phyloP scores from a whole-genome alignment of 2,888 invertebrate species.

The Dascillus cervinus region DNA sequence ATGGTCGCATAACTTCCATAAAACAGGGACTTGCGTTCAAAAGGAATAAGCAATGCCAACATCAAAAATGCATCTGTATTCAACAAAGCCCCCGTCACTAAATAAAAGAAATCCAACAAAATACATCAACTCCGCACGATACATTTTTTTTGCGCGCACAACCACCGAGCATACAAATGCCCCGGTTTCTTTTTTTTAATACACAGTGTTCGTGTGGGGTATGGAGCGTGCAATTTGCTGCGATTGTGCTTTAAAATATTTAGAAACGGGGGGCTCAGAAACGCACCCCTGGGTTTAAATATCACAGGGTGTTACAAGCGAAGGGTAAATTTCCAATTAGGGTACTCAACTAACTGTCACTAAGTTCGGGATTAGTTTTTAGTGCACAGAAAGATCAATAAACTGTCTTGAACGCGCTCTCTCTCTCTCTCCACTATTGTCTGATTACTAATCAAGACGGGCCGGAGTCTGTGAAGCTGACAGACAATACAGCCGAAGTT shows the following conservation, averaged over 20 bases:
- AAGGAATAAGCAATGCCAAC: too few species aligned
- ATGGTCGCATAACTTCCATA: too few species aligned
- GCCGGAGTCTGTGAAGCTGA: constrained; percentile 14
- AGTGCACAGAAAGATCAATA: constrained; percentile 16
- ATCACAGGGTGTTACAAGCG: constrained; percentile 8
- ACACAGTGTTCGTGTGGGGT: constrained; percentile 1
- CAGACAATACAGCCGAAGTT: constrained; percentile 8
- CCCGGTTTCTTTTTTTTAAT: neutral
- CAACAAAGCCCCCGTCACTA: too few species aligned
- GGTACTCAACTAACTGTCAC: constrained; percentile 25
- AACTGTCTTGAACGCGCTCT: constrained; percentile 11
- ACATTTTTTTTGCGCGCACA: neutral
- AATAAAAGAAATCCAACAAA: neutral
- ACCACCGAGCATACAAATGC: neutral
- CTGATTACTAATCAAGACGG: constrained; percentile 8
- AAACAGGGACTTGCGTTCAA: too few species aligned
- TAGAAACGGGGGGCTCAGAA: constrained; percentile 7
- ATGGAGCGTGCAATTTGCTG: constrained; percentile 14
- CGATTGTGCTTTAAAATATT: constrained; percentile 20
- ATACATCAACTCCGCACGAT: neutral
- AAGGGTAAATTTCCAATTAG: constrained; percentile 26
- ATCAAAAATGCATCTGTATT: too few species aligned
- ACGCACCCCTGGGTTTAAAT: constrained; percentile 11
- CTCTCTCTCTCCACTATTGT: constrained; percentile 14
- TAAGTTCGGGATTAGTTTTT: constrained; percentile 21